Conservation (phyloP, 1,140 invertebrate genomes). For the Augochlora pura region DNA sequence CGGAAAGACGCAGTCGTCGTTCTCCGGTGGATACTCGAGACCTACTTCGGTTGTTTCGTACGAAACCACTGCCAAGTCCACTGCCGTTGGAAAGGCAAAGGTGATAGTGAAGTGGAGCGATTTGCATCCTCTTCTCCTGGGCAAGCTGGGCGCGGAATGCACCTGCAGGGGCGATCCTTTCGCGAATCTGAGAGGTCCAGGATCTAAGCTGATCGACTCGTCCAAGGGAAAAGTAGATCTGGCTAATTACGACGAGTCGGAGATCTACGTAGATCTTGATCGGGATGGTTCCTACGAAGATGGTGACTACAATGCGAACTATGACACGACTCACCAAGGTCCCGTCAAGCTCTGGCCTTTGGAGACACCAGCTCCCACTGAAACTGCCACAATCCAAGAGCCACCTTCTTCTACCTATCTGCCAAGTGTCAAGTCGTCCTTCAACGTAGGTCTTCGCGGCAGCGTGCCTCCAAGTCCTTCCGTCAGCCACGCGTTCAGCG, state of each 20-base stretch:
- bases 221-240: conserved; percentile 73
- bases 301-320: conserved; percentile 18
- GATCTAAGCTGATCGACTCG: conserved; percentile 68
- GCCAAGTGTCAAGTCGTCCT: conserved; percentile 24
- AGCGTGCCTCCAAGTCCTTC: background rate
- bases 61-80: conserved; percentile 49
- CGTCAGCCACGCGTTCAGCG: background rate
- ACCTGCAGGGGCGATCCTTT: conserved; percentile 86
- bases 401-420: conserved; percentile 52
- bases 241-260: conserved; percentile 75
- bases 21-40: conserved; percentile 57
- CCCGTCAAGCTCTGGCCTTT: conserved; percentile 39
- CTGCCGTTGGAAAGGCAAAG: conserved; percentile 74
- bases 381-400: background rate
- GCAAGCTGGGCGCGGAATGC: conserved; percentile 87
- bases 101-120: conserved; percentile 85
- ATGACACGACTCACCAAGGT: conserved; percentile 18
- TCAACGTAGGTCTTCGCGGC: background rate
- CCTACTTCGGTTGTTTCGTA: conserved; percentile 35
- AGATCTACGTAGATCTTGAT: conserved; percentile 77
- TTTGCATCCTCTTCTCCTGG: conserved; percentile 84
- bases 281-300: conserved; percentile 56
- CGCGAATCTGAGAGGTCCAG: conserved; percentile 69
- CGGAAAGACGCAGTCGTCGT: conserved; percentile 22
- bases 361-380: background rate